Evolutionary conservation across 2,888 invertebrate species (phyloP).

Genomic region (Cecidostiba fungosa): DNA sequence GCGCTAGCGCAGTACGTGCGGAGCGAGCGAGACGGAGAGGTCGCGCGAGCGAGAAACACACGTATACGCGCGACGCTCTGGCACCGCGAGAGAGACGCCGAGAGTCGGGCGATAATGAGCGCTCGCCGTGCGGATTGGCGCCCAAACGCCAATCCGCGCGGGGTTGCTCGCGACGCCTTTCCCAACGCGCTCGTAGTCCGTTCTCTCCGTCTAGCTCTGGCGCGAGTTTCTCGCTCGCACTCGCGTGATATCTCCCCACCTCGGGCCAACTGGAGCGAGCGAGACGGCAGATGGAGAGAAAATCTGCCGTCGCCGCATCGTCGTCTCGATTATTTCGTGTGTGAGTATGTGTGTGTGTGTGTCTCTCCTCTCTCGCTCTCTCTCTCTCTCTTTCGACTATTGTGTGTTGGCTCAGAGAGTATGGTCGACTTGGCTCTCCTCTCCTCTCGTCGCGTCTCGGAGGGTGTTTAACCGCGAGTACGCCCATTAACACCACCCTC

Average conservation of each 20-base stretch:
- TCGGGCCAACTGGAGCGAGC: conserved; percentile 46
- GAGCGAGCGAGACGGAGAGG: conserved; percentile 13
- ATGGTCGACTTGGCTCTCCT: conserved; percentile 9
- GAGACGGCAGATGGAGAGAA: conserved; percentile 51
- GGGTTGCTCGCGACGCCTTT: conserved; percentile 81
- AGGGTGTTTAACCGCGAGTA: conserved; percentile 80
- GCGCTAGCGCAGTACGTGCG: background rate
- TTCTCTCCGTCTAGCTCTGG: conserved; percentile 49
- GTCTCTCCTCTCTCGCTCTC: background rate
- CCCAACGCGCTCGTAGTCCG: conserved; percentile 77
- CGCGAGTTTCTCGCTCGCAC: conserved; percentile 49
- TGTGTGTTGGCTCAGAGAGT: conserved; percentile 12
- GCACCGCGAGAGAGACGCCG: conserved; percentile 54
- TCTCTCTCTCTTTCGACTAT: background rate
- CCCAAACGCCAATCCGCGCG: conserved; percentile 80
- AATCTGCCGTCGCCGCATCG: conserved; percentile 52
- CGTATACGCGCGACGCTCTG: conserved; percentile 69
- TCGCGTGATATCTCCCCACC: conserved; percentile 50
- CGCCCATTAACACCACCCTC: conserved; percentile 79
- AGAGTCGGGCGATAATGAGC: conserved; percentile 77
- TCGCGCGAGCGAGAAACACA: background rate
- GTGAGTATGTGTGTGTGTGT: conserved; percentile 29
- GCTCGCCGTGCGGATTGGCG: conserved; percentile 79
- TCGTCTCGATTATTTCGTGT: conserved; percentile 48
- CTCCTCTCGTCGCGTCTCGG: conserved; percentile 57